Base-by-base conservation (phyloP, 2,888 invertebrate species). In the Aquatica leii region DNA sequence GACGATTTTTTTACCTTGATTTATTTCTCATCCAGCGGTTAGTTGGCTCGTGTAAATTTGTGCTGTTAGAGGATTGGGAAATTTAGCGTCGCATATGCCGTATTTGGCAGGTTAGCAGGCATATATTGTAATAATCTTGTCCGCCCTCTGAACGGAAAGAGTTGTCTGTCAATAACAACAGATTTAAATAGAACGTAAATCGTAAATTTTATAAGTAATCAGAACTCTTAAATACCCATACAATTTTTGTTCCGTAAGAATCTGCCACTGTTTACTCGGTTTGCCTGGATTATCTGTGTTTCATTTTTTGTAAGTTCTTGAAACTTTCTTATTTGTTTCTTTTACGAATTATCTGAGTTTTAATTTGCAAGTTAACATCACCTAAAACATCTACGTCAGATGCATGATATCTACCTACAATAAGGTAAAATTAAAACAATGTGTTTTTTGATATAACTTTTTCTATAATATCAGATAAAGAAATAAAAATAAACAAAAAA, bases 11-110 rank as follows among this genome's bases (percentile, higher is more conserved):
- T 54, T 41, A 14, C 41, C 21, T 41, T 54, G 41, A 20, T 40
- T 41, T 35, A 20, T 4, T 41, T 54, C 21, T 54, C 15, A 40
- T 21, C 43, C 11, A 15, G 11, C 31, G 24, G 12, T n/a, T 31
- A 31, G 2, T 41, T 73, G 72, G 14, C 71, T 73, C 46, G 70
- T 74, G 57, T 73, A 73, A 34, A 72, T 24, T 18, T 66, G 40
- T 31, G 69, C 74, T 18, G 54, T 24, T 9, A 74, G 53, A 34
- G 74, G 72, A 71, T 73, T 74, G 14, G 69, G 43, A 51, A 68
- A 74, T 64, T 67, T 59, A 18, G 72, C 62, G 65, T 77, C 70
- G 54, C 74, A 72, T 15, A 73, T 71, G 14, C 71, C 72, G 65
- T 74, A 74, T 17, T 43, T 43, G 1, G 43, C 43, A 3, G 15